Conservation (phyloP, 2,113 vertebrate genomes). For the Tonatia bakeri region DNA sequence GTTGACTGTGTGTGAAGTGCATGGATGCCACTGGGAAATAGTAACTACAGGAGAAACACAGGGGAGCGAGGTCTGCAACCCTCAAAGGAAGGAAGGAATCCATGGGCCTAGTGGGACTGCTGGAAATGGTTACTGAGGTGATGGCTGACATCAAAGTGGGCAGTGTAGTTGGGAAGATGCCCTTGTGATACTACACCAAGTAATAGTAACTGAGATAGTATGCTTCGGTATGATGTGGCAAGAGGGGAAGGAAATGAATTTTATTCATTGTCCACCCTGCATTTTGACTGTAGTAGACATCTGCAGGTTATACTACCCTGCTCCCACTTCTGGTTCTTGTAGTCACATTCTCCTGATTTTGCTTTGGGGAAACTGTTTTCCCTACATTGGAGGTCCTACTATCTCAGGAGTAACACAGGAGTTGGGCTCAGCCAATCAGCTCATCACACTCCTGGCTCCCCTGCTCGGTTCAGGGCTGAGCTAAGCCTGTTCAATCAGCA, state of each 20-base stretch:
- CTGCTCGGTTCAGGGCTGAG: background rate
- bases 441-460: no score
- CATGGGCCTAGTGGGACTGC: background rate
- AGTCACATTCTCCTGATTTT: background rate
- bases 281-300: background rate
- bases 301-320: background rate
- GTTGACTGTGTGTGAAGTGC: background rate
- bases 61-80: background rate
- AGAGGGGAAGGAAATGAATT: background rate
- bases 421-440: background rate
- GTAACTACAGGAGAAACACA: background rate
- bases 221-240: background rate
- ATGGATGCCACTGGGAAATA: background rate
- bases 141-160: background rate
- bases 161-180: background rate
- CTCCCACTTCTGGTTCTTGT: background rate
- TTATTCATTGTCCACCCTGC: background rate
- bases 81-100: background rate
- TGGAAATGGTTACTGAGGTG: background rate
- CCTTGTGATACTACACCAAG: background rate
- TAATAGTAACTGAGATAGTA: background rate
- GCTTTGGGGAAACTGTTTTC: background rate
- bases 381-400: background rate
- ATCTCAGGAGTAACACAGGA: background rate
- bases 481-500: background rate